These are phyloP conservation scores for Plemyria rubiginata DNA, from an alignment of 2,888 invertebrate species.

Conservation along the genomic window DNA sequence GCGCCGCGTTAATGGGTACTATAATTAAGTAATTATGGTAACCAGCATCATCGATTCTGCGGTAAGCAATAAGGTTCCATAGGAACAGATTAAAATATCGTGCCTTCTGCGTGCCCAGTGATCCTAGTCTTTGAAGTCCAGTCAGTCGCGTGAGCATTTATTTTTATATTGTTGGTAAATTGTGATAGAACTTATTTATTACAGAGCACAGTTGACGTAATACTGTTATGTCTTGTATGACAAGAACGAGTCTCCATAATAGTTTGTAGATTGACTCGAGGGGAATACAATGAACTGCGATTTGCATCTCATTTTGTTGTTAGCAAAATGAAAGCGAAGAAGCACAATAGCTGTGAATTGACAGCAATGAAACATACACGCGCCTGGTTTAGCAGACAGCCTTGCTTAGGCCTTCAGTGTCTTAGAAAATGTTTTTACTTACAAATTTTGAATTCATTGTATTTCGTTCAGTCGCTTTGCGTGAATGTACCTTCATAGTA, in stretches of 20 bases:
- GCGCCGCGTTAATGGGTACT: background rate
- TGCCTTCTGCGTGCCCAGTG: constrained; percentile 81
- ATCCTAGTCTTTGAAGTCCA: constrained; percentile 76
- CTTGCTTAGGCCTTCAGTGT: background rate
- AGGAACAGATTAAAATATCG: constrained; percentile 48
- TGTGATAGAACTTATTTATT: constrained; percentile 67
- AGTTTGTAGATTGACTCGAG: constrained; percentile 48
- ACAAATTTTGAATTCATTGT: constrained; percentile 31
- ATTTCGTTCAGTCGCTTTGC: constrained; percentile 50
- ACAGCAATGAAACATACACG: background rate
- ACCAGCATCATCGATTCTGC: constrained; percentile 1
- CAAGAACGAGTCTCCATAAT: constrained; percentile 54
- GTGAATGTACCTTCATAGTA: constrained; percentile 72
- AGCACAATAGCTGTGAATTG: background rate
- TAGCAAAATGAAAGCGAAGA: background rate
- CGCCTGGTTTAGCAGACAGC: background rate
- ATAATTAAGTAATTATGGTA: background rate
- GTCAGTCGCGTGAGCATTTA: constrained; percentile 82
- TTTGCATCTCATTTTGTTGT: constrained; percentile 19
- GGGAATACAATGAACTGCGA: constrained; percentile 47
- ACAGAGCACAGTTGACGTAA: constrained; percentile 57
- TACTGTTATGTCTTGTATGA: constrained; percentile 60
- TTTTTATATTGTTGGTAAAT: constrained; percentile 78
- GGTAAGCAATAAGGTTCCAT: constrained; percentile 15
- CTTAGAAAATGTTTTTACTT: background rate